Evolutionary conservation across 2,113 vertebrate species (phyloP), one percentile per base, ranked within the genome.

Genomic region (Lamprologus lemairii): DNA sequence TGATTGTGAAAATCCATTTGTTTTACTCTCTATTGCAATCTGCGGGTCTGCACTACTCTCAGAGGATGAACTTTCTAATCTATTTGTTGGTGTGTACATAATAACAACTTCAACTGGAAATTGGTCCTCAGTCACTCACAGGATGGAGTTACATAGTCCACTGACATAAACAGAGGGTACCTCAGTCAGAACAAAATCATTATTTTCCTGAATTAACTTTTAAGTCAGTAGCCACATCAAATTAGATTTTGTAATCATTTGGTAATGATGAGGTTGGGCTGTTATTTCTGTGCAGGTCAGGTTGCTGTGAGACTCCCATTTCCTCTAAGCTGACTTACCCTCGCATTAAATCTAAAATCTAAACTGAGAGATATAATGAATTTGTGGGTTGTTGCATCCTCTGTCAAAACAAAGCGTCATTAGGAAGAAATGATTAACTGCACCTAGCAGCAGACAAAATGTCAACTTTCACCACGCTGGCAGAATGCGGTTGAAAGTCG

Each of bases 71-170:
- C 82, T 53, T 80, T 45, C 71, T 85, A 73, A 80, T 90, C 81
- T 81, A n/a, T 73, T 57, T 2, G 2, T 63, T 37, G 58, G 35
- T 84, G 65, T 79, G 55, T 84, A 84, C 54, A 80, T 87, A 86
- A 88, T 88, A 81, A 81, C 33, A 45, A 53, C 40, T 45, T 87
- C 86, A 87, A 81, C 75, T 84, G 84, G 33, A 86, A 89, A 81
- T 47, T 23, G 83, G 35, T 89, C 78, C 80, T 91, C 42, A 87
- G 63, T 87, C 86, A n/a, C 63, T 89, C 83, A 63, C 78, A 13
- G 11, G 49, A 84, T 54, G 65, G 35, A 82, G 80, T 58, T 65
- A 2, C 57, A 51, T 31, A 45, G 65, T 83, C 28, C 86, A 79
- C 88, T 86, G 68, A 78, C 33, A 57, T 31, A 33, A 87, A 80